These are phyloP conservation scores for Gadus macrocephalus DNA, from an alignment of 2,113 vertebrate species.

Conservation along the genomic window DNA sequence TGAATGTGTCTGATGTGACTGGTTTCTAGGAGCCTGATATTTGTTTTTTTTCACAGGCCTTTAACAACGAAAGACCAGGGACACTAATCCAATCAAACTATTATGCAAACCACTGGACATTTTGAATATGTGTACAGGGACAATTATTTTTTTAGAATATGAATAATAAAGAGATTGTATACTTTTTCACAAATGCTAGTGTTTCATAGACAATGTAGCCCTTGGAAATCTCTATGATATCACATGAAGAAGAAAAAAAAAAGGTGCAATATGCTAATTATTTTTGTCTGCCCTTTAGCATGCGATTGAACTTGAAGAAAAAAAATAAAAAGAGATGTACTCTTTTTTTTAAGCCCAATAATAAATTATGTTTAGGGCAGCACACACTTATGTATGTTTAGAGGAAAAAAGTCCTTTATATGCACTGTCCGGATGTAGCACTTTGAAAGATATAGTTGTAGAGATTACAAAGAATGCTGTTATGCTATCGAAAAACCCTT, in stretches of 20 bases:
- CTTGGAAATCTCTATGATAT: constrained; percentile 40
- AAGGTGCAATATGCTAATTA: constrained; percentile 53
- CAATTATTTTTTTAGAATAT: constrained; percentile 72
- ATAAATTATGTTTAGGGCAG: constrained; percentile 15
- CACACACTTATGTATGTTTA: constrained; percentile 45
- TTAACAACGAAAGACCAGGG: constrained; percentile 60
- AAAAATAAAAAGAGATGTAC: constrained; percentile 33
- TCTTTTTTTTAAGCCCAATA: constrained; percentile 38
- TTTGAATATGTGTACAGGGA: constrained; percentile 69
- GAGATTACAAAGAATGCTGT: constrained; percentile 51
- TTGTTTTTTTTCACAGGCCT: constrained; percentile 68
- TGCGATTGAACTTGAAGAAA: constrained; percentile 52
- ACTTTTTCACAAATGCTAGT: constrained; percentile 67
- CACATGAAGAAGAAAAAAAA: constrained; percentile 53
- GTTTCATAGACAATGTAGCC: constrained; percentile 55
- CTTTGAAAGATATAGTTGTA: constrained; percentile 28
- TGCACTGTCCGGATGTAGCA: constrained; percentile 42
- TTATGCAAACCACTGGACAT: constrained; percentile 77
- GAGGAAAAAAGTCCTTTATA: constrained; percentile 27
- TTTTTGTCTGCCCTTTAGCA: constrained; percentile 67
- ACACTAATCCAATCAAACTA: constrained; percentile 62
- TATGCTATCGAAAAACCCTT: constrained; percentile 50
- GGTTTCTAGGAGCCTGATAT: constrained; percentile 67
- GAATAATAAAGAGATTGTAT: constrained; percentile 67
- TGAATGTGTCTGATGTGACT: constrained; percentile 50